These are phyloP conservation scores for Lutraria rhynchaena DNA, from an alignment of 1,140 invertebrate genomes.

Conservation along the genomic window DNA sequence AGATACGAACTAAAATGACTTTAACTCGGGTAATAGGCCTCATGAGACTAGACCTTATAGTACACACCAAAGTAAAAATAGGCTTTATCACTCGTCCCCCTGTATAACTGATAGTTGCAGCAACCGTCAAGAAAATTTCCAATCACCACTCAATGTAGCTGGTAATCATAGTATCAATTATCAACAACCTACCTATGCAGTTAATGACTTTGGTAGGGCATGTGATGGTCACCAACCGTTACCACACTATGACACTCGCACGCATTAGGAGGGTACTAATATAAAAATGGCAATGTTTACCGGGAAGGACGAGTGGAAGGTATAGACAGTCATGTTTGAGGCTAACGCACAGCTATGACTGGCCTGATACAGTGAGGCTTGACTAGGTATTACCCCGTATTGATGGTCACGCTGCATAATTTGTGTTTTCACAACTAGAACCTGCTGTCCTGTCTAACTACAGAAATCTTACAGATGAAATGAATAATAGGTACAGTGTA, in stretches of 20 bases:
- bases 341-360: neutral
- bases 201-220: neutral
- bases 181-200: neutral
- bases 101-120: too few relatives aligned
- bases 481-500: too few relatives aligned
- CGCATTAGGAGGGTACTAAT: neutral
- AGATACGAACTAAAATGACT: neutral
- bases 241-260: neutral
- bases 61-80: too few relatives aligned
- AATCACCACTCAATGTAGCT: too few relatives aligned
- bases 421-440: too few relatives aligned
- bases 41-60: too few relatives aligned
- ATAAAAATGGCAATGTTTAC: neutral
- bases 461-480: too few relatives aligned
- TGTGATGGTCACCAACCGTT: neutral
- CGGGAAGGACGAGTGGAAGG: slow-evolving; percentile 2
- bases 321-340: neutral
- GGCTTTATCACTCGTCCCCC: neutral
- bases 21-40: neutral
- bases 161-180: neutral
- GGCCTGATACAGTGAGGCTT: neutral
- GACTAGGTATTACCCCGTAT: neutral
- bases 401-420: neutral
- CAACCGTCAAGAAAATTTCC: neutral
- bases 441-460: too few relatives aligned